phyloP scores from a whole-genome alignment of 2,797 vertebrate genomes.

The Sorex maritimensis region DNA sequence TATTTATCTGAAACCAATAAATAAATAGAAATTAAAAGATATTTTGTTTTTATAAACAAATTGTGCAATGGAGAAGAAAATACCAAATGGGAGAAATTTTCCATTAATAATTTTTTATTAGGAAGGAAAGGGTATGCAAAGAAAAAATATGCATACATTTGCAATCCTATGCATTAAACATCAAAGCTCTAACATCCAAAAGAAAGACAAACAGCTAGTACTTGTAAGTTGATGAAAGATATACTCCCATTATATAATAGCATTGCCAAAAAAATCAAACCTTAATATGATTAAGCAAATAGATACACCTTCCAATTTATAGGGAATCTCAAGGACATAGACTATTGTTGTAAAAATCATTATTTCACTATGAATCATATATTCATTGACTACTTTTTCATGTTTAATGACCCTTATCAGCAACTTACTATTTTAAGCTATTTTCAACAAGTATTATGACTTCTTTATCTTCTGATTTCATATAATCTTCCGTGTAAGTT shows the following conservation, averaged over 20 bases:
- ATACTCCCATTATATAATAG: background rate
- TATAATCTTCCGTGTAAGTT: background rate
- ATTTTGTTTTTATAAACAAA: background rate
- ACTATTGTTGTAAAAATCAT: constrained; percentile 7
- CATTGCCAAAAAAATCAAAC: background rate
- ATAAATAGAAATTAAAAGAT: background rate
- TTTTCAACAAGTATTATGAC: background rate
- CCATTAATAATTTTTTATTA: background rate
- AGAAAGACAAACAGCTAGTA: background rate
- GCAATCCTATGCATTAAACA: constrained; percentile 4
- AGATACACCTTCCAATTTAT: background rate
- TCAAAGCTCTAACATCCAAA: background rate
- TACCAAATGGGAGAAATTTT: background rate
- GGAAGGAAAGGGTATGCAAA: background rate
- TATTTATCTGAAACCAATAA: background rate
- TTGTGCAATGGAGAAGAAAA: background rate
- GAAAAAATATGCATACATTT: background rate
- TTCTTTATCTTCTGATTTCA: background rate
- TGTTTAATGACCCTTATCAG: background rate
- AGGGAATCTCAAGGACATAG: background rate
- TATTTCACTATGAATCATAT: background rate
- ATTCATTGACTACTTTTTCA: background rate
- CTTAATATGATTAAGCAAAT: background rate
- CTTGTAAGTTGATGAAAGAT: background rate
- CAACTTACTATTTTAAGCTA: background rate